These are phyloP conservation scores for Cephonodes hylas DNA, from an alignment of 2,888 invertebrate genomes.

Conservation along the genomic window DNA sequence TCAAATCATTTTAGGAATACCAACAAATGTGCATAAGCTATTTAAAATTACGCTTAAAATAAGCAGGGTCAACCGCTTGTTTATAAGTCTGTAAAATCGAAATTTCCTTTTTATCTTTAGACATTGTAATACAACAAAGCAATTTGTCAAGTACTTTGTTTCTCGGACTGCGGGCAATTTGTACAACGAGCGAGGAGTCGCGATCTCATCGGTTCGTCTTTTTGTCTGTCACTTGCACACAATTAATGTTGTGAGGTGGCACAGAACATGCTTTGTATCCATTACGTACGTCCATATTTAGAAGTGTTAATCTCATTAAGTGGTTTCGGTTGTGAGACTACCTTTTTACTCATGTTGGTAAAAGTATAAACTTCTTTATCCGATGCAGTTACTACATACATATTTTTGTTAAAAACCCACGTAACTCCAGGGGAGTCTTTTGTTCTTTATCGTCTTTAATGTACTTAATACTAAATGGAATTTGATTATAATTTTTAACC, in stretches of 20 bases:
- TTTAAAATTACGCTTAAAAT: too few relatives aligned
- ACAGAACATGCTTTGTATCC: background rate
- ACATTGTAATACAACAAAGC: slow-evolving; percentile 13
- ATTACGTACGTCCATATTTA: background rate
- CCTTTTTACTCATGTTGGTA: background rate
- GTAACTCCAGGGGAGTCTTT: too few relatives aligned
- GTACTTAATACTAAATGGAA: too few relatives aligned
- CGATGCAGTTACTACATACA: too few relatives aligned
- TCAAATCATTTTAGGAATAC: too few relatives aligned
- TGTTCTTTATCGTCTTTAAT: too few relatives aligned
- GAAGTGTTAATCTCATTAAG: background rate
- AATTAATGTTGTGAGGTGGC: background rate
- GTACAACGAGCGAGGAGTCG: background rate
- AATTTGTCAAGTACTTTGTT: slow-evolving; percentile 11
- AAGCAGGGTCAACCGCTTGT: background rate
- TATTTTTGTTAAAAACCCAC: too few relatives aligned
- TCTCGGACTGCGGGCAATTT: slow-evolving; percentile 3
- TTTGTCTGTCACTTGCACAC: background rate
- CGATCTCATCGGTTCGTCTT: background rate
- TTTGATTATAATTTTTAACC: too few relatives aligned
- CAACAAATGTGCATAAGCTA: too few relatives aligned
- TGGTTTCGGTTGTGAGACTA: background rate
- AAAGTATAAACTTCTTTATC: too few relatives aligned
- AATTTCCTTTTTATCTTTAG: background rate
- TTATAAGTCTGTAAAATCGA: background rate